Percentiles rank a stretch among this genome's conserved stretches.
Evolutionary conservation across 1,140 invertebrate species (phyloP).

Genomic region (Platorchestia sp.): DNA sequence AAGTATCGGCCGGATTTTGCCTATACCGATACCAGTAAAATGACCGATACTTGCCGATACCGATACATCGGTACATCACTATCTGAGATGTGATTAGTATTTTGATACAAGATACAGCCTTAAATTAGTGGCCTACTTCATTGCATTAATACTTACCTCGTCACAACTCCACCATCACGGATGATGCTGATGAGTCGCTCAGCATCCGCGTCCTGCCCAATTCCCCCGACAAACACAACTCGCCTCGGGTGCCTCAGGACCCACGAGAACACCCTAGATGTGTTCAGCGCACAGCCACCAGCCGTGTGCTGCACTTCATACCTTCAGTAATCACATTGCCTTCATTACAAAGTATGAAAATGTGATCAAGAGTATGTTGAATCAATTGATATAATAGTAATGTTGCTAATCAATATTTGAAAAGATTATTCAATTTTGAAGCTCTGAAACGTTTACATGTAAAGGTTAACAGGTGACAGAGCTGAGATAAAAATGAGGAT

Average conservation of each 20-base stretch:
- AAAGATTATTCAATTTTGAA: too few relatives aligned
- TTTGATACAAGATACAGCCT: not conserved
- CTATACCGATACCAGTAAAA: too few relatives aligned
- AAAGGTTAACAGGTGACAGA: not conserved
- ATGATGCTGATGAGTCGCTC: slow-evolving; percentile 27
- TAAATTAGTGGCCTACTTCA: not conserved
- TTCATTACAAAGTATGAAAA: not conserved
- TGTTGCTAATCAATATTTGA: too few relatives aligned
- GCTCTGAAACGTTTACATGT: too few relatives aligned
- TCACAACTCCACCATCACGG: slow-evolving; percentile 41
- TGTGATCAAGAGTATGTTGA: not conserved
- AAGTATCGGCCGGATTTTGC: too few relatives aligned
- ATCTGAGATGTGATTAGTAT: not conserved
- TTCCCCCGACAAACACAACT: slow-evolving; percentile 54
- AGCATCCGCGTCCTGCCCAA: slow-evolving; percentile 53
- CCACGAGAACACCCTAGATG: slow-evolving; percentile 57
- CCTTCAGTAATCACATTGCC: not conserved
- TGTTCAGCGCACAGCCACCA: slow-evolving; percentile 57
- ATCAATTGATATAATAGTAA: too few relatives aligned
- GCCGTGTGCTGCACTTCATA: slow-evolving; percentile 47
- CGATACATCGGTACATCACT: too few relatives aligned
- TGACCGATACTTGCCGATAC: too few relatives aligned
- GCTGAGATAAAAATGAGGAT: not conserved
- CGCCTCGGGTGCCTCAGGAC: not conserved
- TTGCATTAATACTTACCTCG: not conserved